These are phyloP conservation scores for Cichladusa arquata DNA, from an alignment of 2,113 vertebrate genomes.

Conservation along the genomic window DNA sequence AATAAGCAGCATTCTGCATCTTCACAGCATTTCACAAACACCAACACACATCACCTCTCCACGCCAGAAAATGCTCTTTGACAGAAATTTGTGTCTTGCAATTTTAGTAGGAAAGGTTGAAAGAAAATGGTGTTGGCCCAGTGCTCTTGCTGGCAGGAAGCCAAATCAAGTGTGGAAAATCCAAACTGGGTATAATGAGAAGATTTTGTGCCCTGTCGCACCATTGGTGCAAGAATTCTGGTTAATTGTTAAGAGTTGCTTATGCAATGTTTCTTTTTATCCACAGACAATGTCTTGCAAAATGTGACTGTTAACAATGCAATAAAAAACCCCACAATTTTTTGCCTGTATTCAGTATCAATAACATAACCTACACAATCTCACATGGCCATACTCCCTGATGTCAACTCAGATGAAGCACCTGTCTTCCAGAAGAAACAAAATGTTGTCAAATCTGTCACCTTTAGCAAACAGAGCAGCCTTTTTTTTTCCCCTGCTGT, in stretches of 20 bases:
- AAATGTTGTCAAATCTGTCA: background rate
- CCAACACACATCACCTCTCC: rapidly evolving
- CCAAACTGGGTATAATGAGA: constrained; percentile 38
- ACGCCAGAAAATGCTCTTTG: background rate
- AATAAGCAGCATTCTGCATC: background rate
- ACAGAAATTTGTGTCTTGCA: background rate
- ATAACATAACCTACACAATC: background rate
- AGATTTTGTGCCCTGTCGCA: background rate
- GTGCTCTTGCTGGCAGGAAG: background rate
- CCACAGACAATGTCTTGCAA: background rate
- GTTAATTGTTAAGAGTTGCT: constrained; percentile 41
- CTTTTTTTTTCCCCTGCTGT: background rate
- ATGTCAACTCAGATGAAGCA: background rate
- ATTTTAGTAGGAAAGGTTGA: background rate
- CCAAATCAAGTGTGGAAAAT: constrained; percentile 1
- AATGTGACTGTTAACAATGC: background rate
- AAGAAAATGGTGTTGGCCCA: constrained; percentile 25
- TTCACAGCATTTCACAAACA: background rate
- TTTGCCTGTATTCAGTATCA: background rate
- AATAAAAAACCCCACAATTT: background rate
- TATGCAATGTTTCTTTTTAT: background rate
- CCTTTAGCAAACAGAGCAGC: background rate
- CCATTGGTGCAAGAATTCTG: background rate
- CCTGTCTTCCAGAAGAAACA: background rate
- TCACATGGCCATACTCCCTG: background rate